Evolutionary conservation across 2,797 vertebrate species (phyloP).

Genomic region (Diglossa cyanea): DNA sequence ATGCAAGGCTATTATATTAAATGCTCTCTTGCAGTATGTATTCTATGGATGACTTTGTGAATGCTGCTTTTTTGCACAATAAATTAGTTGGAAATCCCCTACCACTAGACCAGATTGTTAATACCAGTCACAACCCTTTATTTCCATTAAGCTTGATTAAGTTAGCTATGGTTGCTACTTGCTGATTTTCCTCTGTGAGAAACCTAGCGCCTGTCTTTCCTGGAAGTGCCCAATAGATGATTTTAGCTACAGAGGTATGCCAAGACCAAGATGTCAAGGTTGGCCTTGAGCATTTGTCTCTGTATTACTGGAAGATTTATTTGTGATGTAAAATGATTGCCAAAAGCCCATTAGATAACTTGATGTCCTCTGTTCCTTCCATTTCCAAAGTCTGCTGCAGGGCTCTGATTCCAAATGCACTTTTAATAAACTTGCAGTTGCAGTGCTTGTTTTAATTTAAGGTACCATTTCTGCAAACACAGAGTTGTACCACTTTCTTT

Average conservation of each 20-base stretch:
- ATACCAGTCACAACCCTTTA: not conserved
- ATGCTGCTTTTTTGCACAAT: not conserved
- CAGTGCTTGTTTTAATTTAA: constrained; percentile 46
- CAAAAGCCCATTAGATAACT: constrained; percentile 45
- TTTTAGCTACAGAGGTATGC: constrained; percentile 14
- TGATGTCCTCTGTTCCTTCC: not conserved
- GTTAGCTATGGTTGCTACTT: not conserved
- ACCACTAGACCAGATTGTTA: not conserved
- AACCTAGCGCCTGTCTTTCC: not conserved
- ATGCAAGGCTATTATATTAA: constrained; percentile 4
- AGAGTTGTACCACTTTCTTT: not conserved
- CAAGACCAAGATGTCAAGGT: constrained; percentile 25
- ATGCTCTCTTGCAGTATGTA: not conserved
- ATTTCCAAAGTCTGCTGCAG: not conserved
- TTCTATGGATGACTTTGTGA: not conserved
- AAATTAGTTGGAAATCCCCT: constrained; percentile 6
- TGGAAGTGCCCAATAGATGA: not conserved
- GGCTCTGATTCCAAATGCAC: constrained; percentile 12
- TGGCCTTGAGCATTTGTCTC: constrained; percentile 16
- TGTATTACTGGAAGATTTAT: not conserved
- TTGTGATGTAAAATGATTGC: constrained; percentile 16
- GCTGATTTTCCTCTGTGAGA: not conserved
- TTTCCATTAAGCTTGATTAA: constrained; percentile 17
- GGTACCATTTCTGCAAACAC: constrained; percentile 5
- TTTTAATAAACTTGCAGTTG: constrained; percentile 37